Percentiles rank a stretch among this genome's conserved stretches.
Conservation (phyloP, 1,140 invertebrate genomes). For the Drosophila orosa region DNA sequence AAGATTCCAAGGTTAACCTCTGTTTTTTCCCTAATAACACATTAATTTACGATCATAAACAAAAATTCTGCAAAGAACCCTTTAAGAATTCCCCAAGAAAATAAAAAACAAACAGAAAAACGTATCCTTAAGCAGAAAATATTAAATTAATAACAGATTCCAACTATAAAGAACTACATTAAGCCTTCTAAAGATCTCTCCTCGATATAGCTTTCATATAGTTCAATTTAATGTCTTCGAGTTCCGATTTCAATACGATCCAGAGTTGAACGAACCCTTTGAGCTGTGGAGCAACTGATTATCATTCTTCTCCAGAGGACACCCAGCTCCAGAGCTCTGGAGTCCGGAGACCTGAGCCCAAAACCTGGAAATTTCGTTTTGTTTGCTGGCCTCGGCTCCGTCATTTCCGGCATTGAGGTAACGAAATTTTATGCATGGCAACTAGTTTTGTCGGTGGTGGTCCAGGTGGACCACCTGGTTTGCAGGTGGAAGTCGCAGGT, state of each 20-base stretch:
- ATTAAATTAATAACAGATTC: neutral
- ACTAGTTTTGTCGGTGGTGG: conserved; percentile 54
- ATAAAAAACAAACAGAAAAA: too few species aligned
- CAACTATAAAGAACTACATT: too few species aligned
- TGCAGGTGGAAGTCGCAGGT: conserved; percentile 13
- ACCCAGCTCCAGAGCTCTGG: neutral
- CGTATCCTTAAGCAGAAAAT: neutral
- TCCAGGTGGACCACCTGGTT: conserved; percentile 18
- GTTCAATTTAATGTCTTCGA: neutral
- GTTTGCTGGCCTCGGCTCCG: conserved; percentile 50
- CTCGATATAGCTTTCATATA: neutral
- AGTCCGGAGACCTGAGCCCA: conserved; percentile 13
- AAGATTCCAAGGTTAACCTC: neutral
- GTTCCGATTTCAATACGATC: conserved; percentile 15
- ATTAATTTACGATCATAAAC: neutral
- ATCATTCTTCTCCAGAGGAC: conserved; percentile 35
- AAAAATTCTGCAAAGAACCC: neutral
- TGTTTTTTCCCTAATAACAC: neutral
- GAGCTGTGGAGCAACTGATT: conserved; percentile 35
- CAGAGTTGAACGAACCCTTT: conserved; percentile 37
- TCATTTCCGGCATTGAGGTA: conserved; percentile 78
- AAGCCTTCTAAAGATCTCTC: neutral
- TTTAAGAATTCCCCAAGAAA: neutral
- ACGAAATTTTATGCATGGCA: conserved; percentile 78
- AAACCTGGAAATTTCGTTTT: conserved; percentile 59